These are phyloP conservation scores for Vidua macroura DNA, from an alignment of 2,113 vertebrate genomes.

Conservation along the genomic window DNA sequence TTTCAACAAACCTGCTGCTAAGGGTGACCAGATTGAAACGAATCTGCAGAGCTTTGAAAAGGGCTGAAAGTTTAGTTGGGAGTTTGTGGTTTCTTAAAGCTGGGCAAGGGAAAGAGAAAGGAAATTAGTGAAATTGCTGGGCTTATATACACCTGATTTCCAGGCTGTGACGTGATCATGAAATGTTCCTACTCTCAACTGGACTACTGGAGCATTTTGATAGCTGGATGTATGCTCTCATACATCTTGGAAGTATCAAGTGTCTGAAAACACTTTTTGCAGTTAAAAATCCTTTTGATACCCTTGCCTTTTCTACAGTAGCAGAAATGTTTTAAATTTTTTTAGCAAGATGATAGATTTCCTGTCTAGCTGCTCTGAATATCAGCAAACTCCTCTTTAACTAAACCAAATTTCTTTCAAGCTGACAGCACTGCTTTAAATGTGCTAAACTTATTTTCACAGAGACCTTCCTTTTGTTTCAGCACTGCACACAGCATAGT, in stretches of 20 bases:
- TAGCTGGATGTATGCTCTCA: not conserved
- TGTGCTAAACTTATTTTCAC: not conserved
- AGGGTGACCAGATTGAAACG: not conserved
- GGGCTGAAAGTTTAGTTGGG: not conserved
- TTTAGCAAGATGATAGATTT: not conserved
- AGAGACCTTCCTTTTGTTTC: not conserved
- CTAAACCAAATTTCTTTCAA: not conserved
- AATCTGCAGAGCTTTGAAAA: not conserved
- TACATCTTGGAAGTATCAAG: not conserved
- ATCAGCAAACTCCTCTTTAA: not conserved
- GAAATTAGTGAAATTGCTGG: not conserved
- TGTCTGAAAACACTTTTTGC: not conserved
- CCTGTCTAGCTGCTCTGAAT: not conserved
- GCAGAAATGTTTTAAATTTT: not conserved
- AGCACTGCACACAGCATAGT: not conserved
- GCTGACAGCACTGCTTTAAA: not conserved
- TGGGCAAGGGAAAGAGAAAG: not conserved
- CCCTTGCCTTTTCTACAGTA: not conserved
- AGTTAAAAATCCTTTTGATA: not conserved
- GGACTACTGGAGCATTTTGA: not conserved
- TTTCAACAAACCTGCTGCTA: not conserved
- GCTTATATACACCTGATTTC: not conserved
- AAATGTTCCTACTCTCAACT: not conserved
- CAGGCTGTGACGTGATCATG: not conserved
- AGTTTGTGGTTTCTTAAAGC: not conserved